Evolutionary conservation across 2,113 vertebrate species (phyloP).

Genomic region (Mixornis gularis): DNA sequence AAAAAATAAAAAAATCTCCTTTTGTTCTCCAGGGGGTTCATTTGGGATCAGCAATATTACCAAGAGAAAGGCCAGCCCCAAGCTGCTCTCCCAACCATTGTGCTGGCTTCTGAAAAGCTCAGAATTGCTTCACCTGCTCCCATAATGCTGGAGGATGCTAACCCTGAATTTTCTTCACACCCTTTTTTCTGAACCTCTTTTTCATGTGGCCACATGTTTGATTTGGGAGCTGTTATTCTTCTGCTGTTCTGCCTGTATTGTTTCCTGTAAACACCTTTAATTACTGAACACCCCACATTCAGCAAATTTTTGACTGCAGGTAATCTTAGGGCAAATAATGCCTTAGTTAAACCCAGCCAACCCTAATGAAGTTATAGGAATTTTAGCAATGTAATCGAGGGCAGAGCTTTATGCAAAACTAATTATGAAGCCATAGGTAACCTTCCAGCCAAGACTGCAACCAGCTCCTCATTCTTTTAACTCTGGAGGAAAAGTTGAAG

Average conservation of each 20-base stretch:
- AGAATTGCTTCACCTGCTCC: background rate
- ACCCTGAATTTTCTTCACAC: background rate
- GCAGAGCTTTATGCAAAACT: background rate
- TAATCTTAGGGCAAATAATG: background rate
- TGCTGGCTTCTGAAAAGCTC: background rate
- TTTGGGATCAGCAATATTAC: background rate
- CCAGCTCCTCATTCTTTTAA: background rate
- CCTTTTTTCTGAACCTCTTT: background rate
- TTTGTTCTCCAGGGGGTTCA: background rate
- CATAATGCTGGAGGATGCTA: rapidly evolving
- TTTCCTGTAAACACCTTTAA: constrained; percentile 16
- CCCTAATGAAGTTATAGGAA: constrained; percentile 8
- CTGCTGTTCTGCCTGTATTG: background rate
- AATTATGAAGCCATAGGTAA: background rate
- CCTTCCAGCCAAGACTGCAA: background rate
- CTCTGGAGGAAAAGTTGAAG: background rate
- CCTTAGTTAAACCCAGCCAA: background rate
- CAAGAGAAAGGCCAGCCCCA: background rate
- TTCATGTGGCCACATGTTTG: background rate
- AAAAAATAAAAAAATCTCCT: background rate
- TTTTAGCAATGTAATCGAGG: background rate
- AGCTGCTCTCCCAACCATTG: background rate
- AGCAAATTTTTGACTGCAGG: background rate
- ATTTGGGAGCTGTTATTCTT: background rate
- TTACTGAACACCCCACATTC: background rate